Evolutionary conservation across 2,797 vertebrate genomes (phyloP).

Genomic region (Tauraco hartlaubi): DNA sequence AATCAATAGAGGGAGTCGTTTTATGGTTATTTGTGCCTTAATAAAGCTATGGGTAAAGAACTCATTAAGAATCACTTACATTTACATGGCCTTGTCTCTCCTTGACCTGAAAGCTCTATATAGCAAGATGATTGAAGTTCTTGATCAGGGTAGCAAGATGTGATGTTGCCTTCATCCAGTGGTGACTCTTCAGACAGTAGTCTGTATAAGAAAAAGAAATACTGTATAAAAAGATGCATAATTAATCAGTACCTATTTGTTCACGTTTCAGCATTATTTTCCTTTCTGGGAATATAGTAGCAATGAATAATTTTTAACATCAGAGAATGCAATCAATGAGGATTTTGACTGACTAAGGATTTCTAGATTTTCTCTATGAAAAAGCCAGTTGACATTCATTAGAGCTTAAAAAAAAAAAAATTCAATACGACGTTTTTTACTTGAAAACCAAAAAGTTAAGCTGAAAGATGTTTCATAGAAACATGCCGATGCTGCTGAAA

Average conservation of each 20-base stretch:
- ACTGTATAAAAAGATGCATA: not conserved
- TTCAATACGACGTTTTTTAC: not conserved
- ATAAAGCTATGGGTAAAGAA: slow-evolving; percentile 12
- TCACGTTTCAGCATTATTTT: not conserved
- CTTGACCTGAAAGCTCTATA: not conserved
- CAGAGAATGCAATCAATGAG: slow-evolving; percentile 47
- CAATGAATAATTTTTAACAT: slow-evolving; percentile 49
- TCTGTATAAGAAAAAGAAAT: not conserved
- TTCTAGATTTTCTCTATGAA: slow-evolving; percentile 47
- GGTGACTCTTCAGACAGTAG: not conserved
- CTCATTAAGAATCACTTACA: slow-evolving; percentile 28
- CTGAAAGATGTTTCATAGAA: slow-evolving; percentile 6
- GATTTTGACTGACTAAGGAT: slow-evolving; percentile 59
- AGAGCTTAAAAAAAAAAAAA: not conserved
- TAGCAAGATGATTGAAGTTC: not conserved
- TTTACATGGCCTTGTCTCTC: slow-evolving; percentile 23
- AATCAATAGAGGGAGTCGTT: slow-evolving; percentile 18
- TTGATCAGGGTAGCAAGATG: not conserved
- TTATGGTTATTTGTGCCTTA: slow-evolving; percentile 44
- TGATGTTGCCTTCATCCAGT: not conserved
- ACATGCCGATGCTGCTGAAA: slow-evolving; percentile 17
- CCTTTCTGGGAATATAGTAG: slow-evolving; percentile 16
- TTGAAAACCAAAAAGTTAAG: slow-evolving; percentile 4
- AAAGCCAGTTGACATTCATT: slow-evolving; percentile 34
- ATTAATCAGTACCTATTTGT: slow-evolving; percentile 12